These are phyloP conservation scores for Blastobasis adustella DNA, from an alignment of 2,888 invertebrate genomes.

Conservation along the genomic window DNA sequence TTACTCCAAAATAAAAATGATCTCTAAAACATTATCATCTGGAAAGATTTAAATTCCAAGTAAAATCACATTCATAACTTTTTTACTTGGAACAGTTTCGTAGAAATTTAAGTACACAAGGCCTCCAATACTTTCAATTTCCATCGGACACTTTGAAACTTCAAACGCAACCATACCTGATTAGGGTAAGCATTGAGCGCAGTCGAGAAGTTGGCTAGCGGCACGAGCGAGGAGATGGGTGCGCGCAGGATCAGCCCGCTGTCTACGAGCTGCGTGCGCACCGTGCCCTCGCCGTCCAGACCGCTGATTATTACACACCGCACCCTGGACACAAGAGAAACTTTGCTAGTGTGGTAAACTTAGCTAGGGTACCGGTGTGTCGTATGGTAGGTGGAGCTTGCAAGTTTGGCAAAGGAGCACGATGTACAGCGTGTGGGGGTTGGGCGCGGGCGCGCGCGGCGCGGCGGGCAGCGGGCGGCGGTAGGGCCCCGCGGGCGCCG, in stretches of 20 bases:
- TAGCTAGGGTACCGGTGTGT: no score
- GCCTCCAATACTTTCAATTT: background rate
- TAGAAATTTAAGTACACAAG: background rate
- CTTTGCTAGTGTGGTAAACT: no score
- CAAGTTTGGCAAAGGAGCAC: no score
- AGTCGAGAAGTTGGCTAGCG: conserved; percentile 62
- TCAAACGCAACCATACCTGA: conserved; percentile 57
- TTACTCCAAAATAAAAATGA: no score
- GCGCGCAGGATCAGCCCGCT: conserved; percentile 62
- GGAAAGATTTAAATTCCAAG: no score
- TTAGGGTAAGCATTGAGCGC: conserved; percentile 72
- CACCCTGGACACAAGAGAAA: conserved; percentile 35
- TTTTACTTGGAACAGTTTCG: background rate
- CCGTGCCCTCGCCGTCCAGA: conserved; percentile 62
- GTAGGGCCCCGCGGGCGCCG: no score
- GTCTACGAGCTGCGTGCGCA: conserved; percentile 63
- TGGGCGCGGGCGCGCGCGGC: no score
- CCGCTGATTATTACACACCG: conserved; percentile 62
- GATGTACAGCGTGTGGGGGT: no score
- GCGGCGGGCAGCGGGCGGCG: no score
- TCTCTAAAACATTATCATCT: no score
- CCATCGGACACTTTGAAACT: no score
- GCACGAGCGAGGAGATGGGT: conserved; percentile 62
- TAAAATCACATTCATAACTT: background rate
- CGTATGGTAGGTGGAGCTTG: no score